Percentiles rank a stretch among this genome's conserved stretches.
Conservation (phyloP, 2,888 invertebrate species). For the Schrankia costaestrigalis region DNA sequence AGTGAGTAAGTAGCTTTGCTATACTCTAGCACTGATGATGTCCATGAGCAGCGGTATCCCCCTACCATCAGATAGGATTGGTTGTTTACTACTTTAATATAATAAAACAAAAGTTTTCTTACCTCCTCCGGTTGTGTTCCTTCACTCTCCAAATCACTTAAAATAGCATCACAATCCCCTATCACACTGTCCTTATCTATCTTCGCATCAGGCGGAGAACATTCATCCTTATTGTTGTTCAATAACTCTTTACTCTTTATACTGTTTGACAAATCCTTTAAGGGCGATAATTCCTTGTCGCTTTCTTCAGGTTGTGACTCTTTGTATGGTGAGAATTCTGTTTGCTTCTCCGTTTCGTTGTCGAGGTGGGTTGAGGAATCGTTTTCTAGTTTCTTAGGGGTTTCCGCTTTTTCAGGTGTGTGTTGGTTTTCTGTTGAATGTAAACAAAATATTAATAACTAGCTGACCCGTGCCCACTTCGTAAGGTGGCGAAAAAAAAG, state of each 20-base stretch:
- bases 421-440: constrained; percentile 32
- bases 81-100: too few relatives aligned
- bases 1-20: too few relatives aligned
- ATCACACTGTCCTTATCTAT: constrained; percentile 83
- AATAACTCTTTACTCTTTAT: constrained; percentile 57
- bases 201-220: constrained; percentile 65
- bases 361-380: constrained; percentile 42
- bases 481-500: too few relatives aligned
- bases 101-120: too few relatives aligned
- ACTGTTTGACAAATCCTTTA: constrained; percentile 60
- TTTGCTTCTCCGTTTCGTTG: constrained; percentile 33
- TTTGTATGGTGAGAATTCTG: constrained; percentile 46
- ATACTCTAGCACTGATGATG: too few relatives aligned
- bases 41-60: too few relatives aligned
- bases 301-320: constrained; percentile 39
- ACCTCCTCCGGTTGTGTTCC: constrained; percentile 93
- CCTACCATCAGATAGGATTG: too few relatives aligned
- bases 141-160: constrained; percentile 93
- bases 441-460: neutral
- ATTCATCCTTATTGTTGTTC: constrained; percentile 73
- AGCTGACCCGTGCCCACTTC: too few relatives aligned
- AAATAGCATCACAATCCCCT: constrained; percentile 77
- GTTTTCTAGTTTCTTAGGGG: constrained; percentile 56
- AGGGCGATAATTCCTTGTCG: constrained; percentile 54
- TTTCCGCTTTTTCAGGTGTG: constrained; percentile 51